Evolutionary conservation across 2,888 invertebrate genomes (phyloP), one percentile per base, ranked within the genome.

Genomic region (Clusia tigrina): DNA sequence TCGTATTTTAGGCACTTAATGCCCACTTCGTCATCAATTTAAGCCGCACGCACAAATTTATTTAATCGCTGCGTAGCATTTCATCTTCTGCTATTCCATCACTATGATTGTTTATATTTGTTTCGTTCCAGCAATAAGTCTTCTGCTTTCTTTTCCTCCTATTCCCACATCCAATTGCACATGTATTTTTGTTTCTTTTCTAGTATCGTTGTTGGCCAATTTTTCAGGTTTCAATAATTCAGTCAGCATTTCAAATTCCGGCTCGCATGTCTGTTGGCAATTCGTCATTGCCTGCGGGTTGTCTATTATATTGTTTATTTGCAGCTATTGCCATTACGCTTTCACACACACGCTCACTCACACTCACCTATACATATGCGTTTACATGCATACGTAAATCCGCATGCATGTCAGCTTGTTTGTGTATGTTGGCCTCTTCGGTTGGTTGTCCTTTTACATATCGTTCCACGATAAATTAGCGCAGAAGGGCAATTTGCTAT

Each of bases 281-380:
- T 81, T 81, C 81, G 79, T 81, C 81, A 81, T 78, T 78, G 77
- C 73, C 81, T 72, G 76, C 82, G 79, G 81, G 81, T 77, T 76
- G 80, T 78, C 81, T 76, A 76, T 76, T 74, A 73, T 75, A 75
- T 77, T 76, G 70, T 76, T 74, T 78, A 71, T 74, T 70, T 69
- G 26, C n/a, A 32, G 46, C 54, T 25, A 15, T 56, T 42, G 48
- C 48, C 48, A 20, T 48, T 15, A 9, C 48, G 22, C 48, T 48
- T 32, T 32, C 32, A 9, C 32, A 32, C 12, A 6, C 22, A 20
- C n/a, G 42, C 55, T 59, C 25, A 37, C 56, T 65, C 63, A 60
- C n/a, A n/a, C n/a, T 60, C 63, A 60, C 63, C 54, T 52, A 55
- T 58, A 54, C 42, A 3, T 42, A 6, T 42, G 42, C 3, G 42